Evolutionary conservation across 2,888 invertebrate genomes (phyloP).

Genomic region (Idaea straminata): DNA sequence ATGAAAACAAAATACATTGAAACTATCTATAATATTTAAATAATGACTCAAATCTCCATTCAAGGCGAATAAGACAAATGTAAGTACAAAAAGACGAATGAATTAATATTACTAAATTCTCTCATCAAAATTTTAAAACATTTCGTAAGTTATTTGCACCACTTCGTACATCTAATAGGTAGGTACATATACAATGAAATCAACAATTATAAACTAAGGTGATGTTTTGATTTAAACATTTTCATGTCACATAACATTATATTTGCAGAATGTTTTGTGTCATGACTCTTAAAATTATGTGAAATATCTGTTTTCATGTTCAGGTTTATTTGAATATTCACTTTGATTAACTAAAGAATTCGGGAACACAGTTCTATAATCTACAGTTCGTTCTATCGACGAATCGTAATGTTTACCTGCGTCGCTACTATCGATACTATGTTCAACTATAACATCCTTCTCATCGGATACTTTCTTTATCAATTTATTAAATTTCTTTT

Average conservation of each 20-base stretch:
- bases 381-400: constrained; percentile 49
- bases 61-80: constrained; percentile 31
- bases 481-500: constrained; percentile 28
- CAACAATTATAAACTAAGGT: constrained; percentile 45
- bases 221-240: constrained; percentile 41
- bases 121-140: constrained; percentile 43
- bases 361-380: constrained; percentile 64
- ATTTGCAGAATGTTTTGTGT: constrained; percentile 16
- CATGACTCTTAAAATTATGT: constrained; percentile 31
- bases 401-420: constrained; percentile 33
- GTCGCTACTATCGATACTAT: constrained; percentile 37
- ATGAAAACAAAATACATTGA: constrained; percentile 28
- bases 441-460: constrained; percentile 33
- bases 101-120: constrained; percentile 44
- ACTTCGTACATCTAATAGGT: constrained; percentile 39
- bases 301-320: constrained; percentile 31
- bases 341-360: constrained; percentile 38
- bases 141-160: constrained; percentile 53
- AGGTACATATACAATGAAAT: constrained; percentile 34
- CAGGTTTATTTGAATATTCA: constrained; percentile 29
- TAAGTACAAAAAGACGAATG: constrained; percentile 28
- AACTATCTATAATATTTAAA: constrained; percentile 24
- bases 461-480: constrained; percentile 20
- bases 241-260: constrained; percentile 29
- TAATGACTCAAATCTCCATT: constrained; percentile 29